phyloP scores from a whole-genome alignment of 2,113 vertebrate species.

The Castor canadensis region DNA sequence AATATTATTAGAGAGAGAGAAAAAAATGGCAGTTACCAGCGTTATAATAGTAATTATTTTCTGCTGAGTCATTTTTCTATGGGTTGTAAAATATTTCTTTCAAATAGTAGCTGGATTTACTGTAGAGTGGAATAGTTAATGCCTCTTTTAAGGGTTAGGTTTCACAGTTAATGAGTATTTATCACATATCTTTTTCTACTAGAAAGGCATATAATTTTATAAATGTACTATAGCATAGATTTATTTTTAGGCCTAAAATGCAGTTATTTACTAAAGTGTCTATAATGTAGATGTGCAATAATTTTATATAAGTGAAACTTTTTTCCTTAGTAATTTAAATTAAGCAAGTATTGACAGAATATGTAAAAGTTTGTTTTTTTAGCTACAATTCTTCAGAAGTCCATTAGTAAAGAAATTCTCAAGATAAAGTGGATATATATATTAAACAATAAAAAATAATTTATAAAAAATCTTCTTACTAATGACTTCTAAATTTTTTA shows the following conservation, averaged over 20 bases:
- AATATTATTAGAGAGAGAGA: neutral
- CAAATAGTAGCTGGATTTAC: neutral
- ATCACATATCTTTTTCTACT: neutral
- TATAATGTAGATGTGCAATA: neutral
- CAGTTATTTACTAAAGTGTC: constrained; percentile 18
- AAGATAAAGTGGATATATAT: neutral
- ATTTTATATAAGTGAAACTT: constrained; percentile 14
- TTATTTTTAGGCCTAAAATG: neutral
- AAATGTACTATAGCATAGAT: neutral
- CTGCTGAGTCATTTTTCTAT: constrained; percentile 8
- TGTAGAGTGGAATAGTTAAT: neutral
- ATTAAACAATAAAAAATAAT: constrained; percentile 24
- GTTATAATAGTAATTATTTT: neutral
- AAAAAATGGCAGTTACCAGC: neutral
- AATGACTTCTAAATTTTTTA: neutral
- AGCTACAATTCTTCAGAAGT: neutral
- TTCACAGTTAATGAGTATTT: constrained; percentile 20
- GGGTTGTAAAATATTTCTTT: neutral
- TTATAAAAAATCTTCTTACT: constrained; percentile 4
- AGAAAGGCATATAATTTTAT: constrained; percentile 3
- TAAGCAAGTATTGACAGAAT: neutral
- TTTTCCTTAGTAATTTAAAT: constrained; percentile 49
- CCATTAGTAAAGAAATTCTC: neutral
- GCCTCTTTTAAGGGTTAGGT: constrained; percentile 30
- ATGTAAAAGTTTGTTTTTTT: constrained; percentile 5